Conservation (phyloP, 2,113 vertebrate species). For the Tautogolabrus adspersus region DNA sequence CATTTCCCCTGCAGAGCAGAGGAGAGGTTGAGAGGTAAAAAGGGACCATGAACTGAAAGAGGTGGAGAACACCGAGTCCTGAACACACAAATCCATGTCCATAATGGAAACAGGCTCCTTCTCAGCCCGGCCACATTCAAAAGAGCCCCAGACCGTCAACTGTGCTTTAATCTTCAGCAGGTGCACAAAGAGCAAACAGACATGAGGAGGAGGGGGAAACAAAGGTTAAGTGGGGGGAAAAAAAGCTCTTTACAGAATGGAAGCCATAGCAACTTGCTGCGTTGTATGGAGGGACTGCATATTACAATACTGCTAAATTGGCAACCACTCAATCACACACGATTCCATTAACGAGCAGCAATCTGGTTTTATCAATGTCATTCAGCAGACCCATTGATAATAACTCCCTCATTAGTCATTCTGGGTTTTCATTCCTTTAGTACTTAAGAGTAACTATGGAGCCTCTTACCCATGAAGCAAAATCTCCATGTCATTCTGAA, state of each 20-base stretch:
- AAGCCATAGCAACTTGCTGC: slow-evolving; percentile 68
- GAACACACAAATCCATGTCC: slow-evolving; percentile 54
- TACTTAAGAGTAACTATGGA: background rate
- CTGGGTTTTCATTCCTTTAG: slow-evolving; percentile 27
- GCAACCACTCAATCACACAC: slow-evolving; percentile 29
- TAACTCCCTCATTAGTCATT: slow-evolving; percentile 42
- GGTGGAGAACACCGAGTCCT: slow-evolving; percentile 52
- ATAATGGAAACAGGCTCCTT: slow-evolving; percentile 58
- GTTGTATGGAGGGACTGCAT: slow-evolving; percentile 57
- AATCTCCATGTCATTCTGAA: slow-evolving; percentile 9
- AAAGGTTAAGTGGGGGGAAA: slow-evolving; percentile 69
- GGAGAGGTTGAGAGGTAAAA: slow-evolving; percentile 1
- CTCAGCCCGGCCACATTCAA: slow-evolving; percentile 51
- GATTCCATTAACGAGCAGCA: slow-evolving; percentile 42
- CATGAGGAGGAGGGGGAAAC: slow-evolving; percentile 33
- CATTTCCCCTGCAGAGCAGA: background rate
- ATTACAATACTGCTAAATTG: slow-evolving; percentile 51
- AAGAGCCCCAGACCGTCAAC: slow-evolving; percentile 56
- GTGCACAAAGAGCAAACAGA: slow-evolving; percentile 70
- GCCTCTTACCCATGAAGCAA: background rate
- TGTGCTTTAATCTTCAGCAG: slow-evolving; percentile 79
- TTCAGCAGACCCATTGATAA: slow-evolving; percentile 39
- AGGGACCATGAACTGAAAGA: slow-evolving; percentile 24
- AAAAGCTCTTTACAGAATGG: slow-evolving; percentile 52
- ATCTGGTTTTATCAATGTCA: slow-evolving; percentile 50